Evolutionary conservation across 2,888 invertebrate species (phyloP).

Genomic region (Proisotoma minuta): DNA sequence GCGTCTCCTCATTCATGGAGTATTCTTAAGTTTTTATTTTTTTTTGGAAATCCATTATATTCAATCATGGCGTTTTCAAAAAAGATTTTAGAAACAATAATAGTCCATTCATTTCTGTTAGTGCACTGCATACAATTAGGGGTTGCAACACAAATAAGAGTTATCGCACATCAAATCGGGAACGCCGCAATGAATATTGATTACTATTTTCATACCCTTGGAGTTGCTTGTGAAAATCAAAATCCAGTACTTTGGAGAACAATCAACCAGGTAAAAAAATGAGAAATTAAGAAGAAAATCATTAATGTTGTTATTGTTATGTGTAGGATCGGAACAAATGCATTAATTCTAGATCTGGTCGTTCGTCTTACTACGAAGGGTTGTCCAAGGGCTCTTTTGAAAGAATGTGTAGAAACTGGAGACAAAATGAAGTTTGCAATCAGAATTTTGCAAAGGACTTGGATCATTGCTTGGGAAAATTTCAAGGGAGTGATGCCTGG

Average conservation of each 20-base stretch:
- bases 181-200: slow-evolving; percentile 33
- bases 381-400: slow-evolving; percentile 18
- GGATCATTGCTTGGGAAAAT: slow-evolving; percentile 21
- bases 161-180: slow-evolving; percentile 35
- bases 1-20: too few species aligned
- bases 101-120: too few species aligned
- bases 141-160: too few species aligned
- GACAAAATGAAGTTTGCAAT: slow-evolving; percentile 20
- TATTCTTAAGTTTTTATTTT: not conserved
- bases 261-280: slow-evolving; percentile 15
- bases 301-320: too few species aligned
- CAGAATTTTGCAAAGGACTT: slow-evolving; percentile 27
- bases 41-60: too few species aligned
- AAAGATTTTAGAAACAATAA: too few species aligned
- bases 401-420: slow-evolving; percentile 27
- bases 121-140: too few species aligned
- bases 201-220: slow-evolving; percentile 34
- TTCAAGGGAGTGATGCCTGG: slow-evolving; percentile 27
- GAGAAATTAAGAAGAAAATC: too few species aligned
- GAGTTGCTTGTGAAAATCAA: slow-evolving; percentile 33
- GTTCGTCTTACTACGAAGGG: not conserved
- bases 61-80: too few species aligned
- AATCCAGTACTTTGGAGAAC: slow-evolving; percentile 20
- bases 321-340: not conserved
- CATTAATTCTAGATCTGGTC: not conserved